phyloP scores from a whole-genome alignment of 1,140 invertebrate species.

The Drosophila tani region DNA sequence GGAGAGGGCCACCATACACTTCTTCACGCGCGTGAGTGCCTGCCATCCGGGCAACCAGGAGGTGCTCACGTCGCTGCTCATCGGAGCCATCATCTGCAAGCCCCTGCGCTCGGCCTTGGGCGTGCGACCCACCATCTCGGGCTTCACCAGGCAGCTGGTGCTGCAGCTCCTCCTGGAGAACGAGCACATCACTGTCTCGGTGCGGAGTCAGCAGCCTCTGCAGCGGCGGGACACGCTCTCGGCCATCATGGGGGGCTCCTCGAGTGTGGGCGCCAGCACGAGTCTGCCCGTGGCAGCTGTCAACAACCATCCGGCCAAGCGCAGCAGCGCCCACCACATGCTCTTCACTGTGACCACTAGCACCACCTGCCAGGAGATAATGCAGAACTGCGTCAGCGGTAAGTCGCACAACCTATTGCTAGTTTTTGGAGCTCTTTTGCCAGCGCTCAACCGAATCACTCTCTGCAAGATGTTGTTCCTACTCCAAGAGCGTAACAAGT shows the following conservation, averaged over 20 bases:
- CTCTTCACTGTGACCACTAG: slow-evolving; percentile 90
- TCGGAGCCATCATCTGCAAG: slow-evolving; percentile 78
- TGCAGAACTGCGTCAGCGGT: slow-evolving; percentile 81
- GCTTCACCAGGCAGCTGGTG: slow-evolving; percentile 94
- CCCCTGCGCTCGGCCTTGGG: slow-evolving; percentile 43
- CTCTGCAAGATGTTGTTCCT: neutral
- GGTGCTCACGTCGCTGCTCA: slow-evolving; percentile 91
- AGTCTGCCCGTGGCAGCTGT: slow-evolving; percentile 69
- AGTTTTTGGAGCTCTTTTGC: neutral
- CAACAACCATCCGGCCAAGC: slow-evolving; percentile 82
- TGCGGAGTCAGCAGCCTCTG: slow-evolving; percentile 86
- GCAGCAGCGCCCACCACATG: slow-evolving; percentile 87
- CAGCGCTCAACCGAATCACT: neutral
- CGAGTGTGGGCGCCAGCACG: slow-evolving; percentile 52
- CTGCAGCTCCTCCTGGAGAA: slow-evolving; percentile 94
- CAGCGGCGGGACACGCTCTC: slow-evolving; percentile 69
- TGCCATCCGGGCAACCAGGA: slow-evolving; percentile 94
- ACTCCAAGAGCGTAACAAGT: no score
- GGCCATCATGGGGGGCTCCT: slow-evolving; percentile 55
- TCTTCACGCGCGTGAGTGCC: slow-evolving; percentile 92
- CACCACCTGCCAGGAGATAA: slow-evolving; percentile 87
- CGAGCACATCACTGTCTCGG: slow-evolving; percentile 91
- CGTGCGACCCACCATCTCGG: slow-evolving; percentile 88
- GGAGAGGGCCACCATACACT: slow-evolving; percentile 91
- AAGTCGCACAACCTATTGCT: slow-evolving; percentile 24